Evolutionary conservation across 2,113 vertebrate species (phyloP), one percentile per base, ranked within the genome.

Genomic region (Odocoileus virginianus): DNA sequence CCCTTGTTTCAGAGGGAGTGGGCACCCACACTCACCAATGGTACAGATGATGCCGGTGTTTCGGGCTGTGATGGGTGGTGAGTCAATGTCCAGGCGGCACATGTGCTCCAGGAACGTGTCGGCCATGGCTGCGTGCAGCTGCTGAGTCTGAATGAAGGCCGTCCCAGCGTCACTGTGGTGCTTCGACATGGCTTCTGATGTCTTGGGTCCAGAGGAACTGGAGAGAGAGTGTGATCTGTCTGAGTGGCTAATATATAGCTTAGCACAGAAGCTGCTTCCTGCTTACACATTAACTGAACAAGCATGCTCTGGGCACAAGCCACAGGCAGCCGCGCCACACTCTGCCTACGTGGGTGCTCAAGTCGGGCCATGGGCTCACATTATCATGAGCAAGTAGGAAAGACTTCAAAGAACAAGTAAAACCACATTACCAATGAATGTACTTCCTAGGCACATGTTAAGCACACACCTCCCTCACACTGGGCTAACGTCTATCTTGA

Each of bases 21-120:
- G 52, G 16, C 23, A 40, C 5, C 25, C 2, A 2, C 58, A 97
- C 99, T 88, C 98, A 99, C 99, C 99, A 0, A 99, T 99, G 95
- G 99, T 99, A 98, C 99, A 99, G 98, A 99, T 99, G 98, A 99
- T 99, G 98, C 99, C 99, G 0, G 99, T 99, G 99, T 99, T 99
- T 28, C 99, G 99, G 11, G 99, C 99, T 0, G 99, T 99, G 90
- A 99, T 99, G 2, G 99, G 99, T 19, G 99, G 98, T 0, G 99
- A 99, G 98, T 99, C 99, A 0, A 99, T 99, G 99, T 99, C 99
- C 98, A 99, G 98, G 95, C 99, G 99, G 93, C 99, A 99, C 99
- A 99, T 99, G 98, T 99, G 99, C 98, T 99, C 99, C 96, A 99
- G 98, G 96, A 99, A 99, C 1, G 99, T 99, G 98, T 99, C 99